Evolutionary conservation across 2,797 vertebrate genomes (phyloP), one percentile per base, ranked within the genome.

Genomic region (Gymnocypris eckloni): DNA sequence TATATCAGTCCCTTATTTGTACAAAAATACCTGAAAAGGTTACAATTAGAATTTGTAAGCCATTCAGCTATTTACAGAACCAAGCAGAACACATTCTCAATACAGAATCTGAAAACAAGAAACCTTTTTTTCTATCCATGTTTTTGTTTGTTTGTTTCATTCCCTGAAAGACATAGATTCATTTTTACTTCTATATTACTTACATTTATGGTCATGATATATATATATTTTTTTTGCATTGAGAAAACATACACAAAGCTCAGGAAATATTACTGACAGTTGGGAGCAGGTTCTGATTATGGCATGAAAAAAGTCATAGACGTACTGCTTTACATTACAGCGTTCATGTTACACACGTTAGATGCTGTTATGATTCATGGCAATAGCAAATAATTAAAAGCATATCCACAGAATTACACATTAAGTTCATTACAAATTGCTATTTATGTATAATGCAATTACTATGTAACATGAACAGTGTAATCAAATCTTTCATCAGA

Each of bases 21-120:
- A 98, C 97, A 99, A 99, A 99, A 98, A 98, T 98, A 98, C 97
- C 97, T 97, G 96, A 98, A 98, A 94, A 96, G 96, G 96, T 97
- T 97, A 98, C 96, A 97, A 95, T 97, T 97, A 96, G 92, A 94
- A 96, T 96, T 96, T 96, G 96, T 95, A 96, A 97, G 96, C 96
- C 94, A 94, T 96, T 96, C 95, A 96, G 94, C 94, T 96, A 97
- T 97, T 94, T 97, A 98, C 97, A 98, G 91, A 96, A 95, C 93
- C 93, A 97, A 97, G 96, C 95, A 96, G 97, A 97, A 95, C 96
- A 97, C 96, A 96, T 92, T 92, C 92, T 93, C 94, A 95, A 94
- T 92, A 96, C 95, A 96, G 93, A 95, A 95, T 95, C 92, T 90
- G 94, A 92, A 91, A 91, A 94, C 92, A 96, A 95, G 91, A 71